Percentiles rank a stretch among this genome's conserved stretches.
phyloP scores from a whole-genome alignment of 2,888 invertebrate genomes.

The Caenorhabditis sp. region DNA sequence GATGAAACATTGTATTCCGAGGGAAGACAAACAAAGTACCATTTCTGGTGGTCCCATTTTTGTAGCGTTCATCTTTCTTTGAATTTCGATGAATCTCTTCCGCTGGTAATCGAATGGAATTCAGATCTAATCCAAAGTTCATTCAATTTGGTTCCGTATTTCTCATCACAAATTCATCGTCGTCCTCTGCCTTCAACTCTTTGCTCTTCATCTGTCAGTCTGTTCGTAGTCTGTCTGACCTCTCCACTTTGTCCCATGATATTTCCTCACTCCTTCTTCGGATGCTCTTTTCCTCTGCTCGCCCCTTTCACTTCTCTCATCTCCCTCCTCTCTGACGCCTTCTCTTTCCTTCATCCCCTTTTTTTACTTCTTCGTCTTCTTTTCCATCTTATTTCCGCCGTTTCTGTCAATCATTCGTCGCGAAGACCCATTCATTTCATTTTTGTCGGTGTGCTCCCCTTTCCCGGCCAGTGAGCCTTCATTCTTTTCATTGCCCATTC shows the following conservation, averaged over 20 bases:
- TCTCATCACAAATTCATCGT: slow-evolving; percentile 30
- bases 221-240: slow-evolving; percentile 12
- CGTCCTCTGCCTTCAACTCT: not conserved
- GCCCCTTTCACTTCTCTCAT: slow-evolving; percentile 4
- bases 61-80: too few species aligned
- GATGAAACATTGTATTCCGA: too few species aligned
- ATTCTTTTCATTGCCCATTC: slow-evolving; percentile 2
- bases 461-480: not conserved
- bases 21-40: too few species aligned
- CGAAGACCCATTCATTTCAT: slow-evolving; percentile 36
- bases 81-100: too few species aligned
- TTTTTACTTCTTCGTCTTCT: slow-evolving; percentile 13
- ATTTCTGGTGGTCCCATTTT: too few species aligned
- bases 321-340: slow-evolving; percentile 22
- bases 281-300: slow-evolving; percentile 28
- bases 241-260: slow-evolving; percentile 3
- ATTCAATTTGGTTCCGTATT: not conserved
- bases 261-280: not conserved
- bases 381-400: not conserved
- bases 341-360: slow-evolving; percentile 21
- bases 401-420: slow-evolving; percentile 38
- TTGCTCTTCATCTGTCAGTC: slow-evolving; percentile 30
- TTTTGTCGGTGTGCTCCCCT: slow-evolving; percentile 13
- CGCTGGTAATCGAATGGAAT: too few species aligned
- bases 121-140: not conserved